Percentiles rank a stretch among this genome's conserved stretches.
Evolutionary conservation across 2,888 invertebrate genomes (phyloP).

Genomic region (Tiliacea citrago): DNA sequence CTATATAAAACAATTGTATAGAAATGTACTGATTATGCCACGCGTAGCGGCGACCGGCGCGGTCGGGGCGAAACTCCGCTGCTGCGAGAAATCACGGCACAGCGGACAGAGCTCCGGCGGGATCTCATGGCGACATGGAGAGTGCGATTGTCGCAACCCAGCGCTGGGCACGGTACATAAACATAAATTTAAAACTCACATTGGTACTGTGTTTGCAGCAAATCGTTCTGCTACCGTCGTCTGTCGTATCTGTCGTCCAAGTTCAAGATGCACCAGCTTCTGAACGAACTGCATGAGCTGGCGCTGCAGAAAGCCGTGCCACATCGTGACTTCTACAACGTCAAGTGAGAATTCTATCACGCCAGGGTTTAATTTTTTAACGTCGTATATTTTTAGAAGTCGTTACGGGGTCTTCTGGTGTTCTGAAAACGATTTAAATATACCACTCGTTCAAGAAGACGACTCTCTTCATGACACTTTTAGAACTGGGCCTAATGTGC

Average conservation of each 20-base stretch:
- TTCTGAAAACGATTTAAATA: neutral
- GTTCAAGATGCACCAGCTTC: constrained; percentile 98
- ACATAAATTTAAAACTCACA: neutral
- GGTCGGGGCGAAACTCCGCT: no score
- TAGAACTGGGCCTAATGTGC: neutral
- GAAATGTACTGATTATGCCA: no score
- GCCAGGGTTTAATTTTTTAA: no score
- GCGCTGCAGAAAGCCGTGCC: constrained; percentile 99
- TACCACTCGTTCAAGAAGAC: neutral
- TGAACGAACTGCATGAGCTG: constrained; percentile 98
- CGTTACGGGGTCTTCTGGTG: neutral
- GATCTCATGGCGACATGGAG: no score
- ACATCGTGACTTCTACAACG: constrained; percentile 99
- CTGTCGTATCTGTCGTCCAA: constrained; percentile 98
- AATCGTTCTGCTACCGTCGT: constrained; percentile 99
- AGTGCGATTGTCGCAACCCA: no score
- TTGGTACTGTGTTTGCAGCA: constrained; percentile 89
- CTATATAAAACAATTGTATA: no score
- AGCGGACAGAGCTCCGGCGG: no score
- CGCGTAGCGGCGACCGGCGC: no score
- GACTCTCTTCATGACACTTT: neutral
- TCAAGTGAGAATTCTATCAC: constrained; percentile 91
- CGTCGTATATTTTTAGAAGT: neutral
- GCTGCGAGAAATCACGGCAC: no score
- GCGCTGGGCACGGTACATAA: no score